Conservation (phyloP, 1,140 invertebrate species). For the Drosophila burlai region DNA sequence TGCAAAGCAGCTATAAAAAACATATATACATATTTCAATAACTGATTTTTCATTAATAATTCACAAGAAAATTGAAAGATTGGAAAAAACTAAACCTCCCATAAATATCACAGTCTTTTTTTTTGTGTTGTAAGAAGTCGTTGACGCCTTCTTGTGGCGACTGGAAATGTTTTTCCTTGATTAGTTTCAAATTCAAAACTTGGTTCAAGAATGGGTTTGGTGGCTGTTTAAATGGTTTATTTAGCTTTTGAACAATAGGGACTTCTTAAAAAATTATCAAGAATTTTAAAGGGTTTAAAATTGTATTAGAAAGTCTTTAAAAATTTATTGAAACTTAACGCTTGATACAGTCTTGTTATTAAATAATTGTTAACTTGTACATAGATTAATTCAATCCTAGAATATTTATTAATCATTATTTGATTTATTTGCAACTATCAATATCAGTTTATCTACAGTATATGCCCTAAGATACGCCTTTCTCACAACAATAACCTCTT, state of each 20-base stretch:
- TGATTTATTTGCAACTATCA: neutral
- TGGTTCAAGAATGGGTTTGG: conserved; percentile 28
- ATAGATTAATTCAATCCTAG: no score
- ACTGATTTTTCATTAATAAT: conserved; percentile 78
- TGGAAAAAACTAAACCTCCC: conserved; percentile 50
- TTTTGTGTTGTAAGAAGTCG: conserved; percentile 15
- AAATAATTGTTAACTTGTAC: neutral
- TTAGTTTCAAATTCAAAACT: conserved; percentile 28
- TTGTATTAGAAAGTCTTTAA: neutral
- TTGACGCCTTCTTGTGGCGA: conserved; percentile 28
- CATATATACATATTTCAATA: conserved; percentile 74
- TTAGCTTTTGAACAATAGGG: neutral
- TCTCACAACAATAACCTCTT: neutral
- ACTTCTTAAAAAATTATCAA: neutral
- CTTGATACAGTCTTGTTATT: neutral
- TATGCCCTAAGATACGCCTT: neutral
- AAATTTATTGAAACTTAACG: rapidly evolving
- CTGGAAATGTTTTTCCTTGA: conserved; percentile 53
- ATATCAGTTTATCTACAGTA: no score
- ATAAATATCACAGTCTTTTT: conserved; percentile 10
- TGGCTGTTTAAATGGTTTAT: neutral
- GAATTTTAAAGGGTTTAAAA: neutral
- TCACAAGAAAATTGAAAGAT: conserved; percentile 69
- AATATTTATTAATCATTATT: neutral
- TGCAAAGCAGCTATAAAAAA: conserved; percentile 75